Evolutionary conservation across 1,140 invertebrate species (phyloP).

Genomic region (Drosophila subpulchrella): DNA sequence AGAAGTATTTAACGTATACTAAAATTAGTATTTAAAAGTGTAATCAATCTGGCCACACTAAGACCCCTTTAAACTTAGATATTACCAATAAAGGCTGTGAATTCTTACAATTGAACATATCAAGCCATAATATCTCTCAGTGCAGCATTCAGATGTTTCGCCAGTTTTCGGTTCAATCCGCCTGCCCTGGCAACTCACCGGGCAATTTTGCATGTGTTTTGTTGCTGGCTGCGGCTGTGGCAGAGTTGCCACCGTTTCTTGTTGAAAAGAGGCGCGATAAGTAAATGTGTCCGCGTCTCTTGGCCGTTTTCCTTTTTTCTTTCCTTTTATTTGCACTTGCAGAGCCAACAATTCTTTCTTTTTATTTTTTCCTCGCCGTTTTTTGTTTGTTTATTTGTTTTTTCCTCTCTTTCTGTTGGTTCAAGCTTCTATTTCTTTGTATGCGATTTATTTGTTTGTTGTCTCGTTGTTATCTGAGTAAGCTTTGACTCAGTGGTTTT

Average conservation of each 20-base stretch:
- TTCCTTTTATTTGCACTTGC: conserved; percentile 80
- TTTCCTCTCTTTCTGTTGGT: conserved; percentile 43
- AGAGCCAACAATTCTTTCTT: conserved; percentile 55
- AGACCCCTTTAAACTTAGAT: no score
- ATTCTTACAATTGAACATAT: neutral
- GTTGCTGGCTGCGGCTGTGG: conserved; percentile 37
- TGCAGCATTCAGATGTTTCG: conserved; percentile 51
- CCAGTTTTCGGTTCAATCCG: conserved; percentile 48
- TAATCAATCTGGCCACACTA: no score
- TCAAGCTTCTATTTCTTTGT: conserved; percentile 64
- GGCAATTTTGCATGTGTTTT: conserved; percentile 71
- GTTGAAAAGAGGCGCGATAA: conserved; percentile 81
- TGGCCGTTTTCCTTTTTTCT: conserved; percentile 26
- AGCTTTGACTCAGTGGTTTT: conserved; percentile 40
- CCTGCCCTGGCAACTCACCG: conserved; percentile 45
- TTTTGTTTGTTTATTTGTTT: conserved; percentile 50
- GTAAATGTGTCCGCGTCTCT: conserved; percentile 78
- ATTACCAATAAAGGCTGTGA: no score
- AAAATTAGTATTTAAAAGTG: no score
- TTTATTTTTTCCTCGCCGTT: conserved; percentile 23
- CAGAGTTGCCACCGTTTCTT: conserved; percentile 71
- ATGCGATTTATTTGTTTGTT: conserved; percentile 82
- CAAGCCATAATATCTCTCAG: conserved; percentile 7
- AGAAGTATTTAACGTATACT: no score
- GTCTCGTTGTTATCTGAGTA: conserved; percentile 79